Evolutionary conservation across 2,113 vertebrate species (phyloP).

Genomic region (Petaurus breviceps): DNA sequence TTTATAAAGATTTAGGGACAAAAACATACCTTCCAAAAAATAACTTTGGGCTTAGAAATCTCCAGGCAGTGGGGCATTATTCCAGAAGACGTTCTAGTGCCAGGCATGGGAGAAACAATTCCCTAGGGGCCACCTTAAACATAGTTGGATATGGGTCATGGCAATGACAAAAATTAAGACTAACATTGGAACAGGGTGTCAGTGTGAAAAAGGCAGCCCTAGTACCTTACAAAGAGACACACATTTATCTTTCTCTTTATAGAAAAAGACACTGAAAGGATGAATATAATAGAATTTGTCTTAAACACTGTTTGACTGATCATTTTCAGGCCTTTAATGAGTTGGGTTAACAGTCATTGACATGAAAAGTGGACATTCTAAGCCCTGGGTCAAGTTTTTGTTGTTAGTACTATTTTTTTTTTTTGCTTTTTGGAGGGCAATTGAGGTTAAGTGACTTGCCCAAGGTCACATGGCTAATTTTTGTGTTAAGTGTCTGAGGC

Average conservation of each 20-base stretch:
- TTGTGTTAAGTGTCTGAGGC: too few relatives aligned
- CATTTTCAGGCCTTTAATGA: slow-evolving; percentile 14
- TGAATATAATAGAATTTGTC: not conserved
- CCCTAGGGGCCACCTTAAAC: not conserved
- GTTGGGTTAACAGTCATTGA: not conserved
- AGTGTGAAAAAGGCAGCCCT: slow-evolving; percentile 9
- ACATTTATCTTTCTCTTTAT: not conserved
- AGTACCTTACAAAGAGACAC: not conserved
- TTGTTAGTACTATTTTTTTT: not conserved
- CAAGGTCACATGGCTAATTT: too few relatives aligned
- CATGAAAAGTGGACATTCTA: not conserved
- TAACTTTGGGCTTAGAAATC: slow-evolving; percentile 22
- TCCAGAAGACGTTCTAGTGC: not conserved
- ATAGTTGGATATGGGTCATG: not conserved
- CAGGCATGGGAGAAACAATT: slow-evolving; percentile 15
- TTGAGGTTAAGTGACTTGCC: too few relatives aligned
- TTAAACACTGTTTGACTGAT: slow-evolving; percentile 24
- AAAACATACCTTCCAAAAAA: slow-evolving; percentile 16
- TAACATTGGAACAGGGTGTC: not conserved
- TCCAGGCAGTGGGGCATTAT: not conserved
- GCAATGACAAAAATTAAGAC: slow-evolving; percentile 24
- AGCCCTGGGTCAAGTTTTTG: not conserved
- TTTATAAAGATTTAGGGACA: not conserved
- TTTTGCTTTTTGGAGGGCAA: too few relatives aligned
- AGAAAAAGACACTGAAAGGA: slow-evolving; percentile 16